A percentile compares a stretch with the other conserved stretches of the same genome.
Conservation (phyloP, 2,888 invertebrate genomes). For the Apodemia mormo region DNA sequence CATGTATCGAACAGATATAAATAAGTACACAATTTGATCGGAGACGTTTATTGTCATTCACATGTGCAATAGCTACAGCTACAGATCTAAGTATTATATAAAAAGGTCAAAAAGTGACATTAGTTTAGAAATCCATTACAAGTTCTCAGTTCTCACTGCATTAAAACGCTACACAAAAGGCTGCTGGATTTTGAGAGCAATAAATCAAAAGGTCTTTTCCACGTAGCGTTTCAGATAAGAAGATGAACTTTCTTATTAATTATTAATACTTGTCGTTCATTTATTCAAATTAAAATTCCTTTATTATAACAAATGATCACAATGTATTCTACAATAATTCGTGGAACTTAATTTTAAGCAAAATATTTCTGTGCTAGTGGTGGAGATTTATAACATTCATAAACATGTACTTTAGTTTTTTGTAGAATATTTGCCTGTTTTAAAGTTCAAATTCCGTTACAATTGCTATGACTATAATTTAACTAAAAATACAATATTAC, state of each 20-base stretch:
- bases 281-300: too few relatives aligned
- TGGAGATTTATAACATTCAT: too few relatives aligned
- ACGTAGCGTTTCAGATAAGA: not conserved
- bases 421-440: not conserved
- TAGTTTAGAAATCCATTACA: not conserved
- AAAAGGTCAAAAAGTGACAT: not conserved
- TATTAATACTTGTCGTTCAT: too few relatives aligned
- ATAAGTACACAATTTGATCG: constrained; percentile 47
- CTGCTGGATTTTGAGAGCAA: not conserved
- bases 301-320: too few relatives aligned
- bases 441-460: not conserved
- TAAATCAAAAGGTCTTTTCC: not conserved
- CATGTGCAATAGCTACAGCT: constrained; percentile 64
- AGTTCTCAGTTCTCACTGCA: not conserved
- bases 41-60: constrained; percentile 79
- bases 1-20: too few relatives aligned
- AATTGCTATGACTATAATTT: too few relatives aligned
- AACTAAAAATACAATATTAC: too few relatives aligned
- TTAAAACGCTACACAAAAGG: constrained; percentile 10
- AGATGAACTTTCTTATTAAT: not conserved
- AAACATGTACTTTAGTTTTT: not conserved
- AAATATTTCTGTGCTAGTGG: too few relatives aligned
- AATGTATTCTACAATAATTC: too few relatives aligned
- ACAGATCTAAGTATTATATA: constrained; percentile 31
- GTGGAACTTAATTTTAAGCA: too few relatives aligned